These are phyloP conservation scores for Panthera leo DNA, from an alignment of 2,113 vertebrate species.

Conservation along the genomic window DNA sequence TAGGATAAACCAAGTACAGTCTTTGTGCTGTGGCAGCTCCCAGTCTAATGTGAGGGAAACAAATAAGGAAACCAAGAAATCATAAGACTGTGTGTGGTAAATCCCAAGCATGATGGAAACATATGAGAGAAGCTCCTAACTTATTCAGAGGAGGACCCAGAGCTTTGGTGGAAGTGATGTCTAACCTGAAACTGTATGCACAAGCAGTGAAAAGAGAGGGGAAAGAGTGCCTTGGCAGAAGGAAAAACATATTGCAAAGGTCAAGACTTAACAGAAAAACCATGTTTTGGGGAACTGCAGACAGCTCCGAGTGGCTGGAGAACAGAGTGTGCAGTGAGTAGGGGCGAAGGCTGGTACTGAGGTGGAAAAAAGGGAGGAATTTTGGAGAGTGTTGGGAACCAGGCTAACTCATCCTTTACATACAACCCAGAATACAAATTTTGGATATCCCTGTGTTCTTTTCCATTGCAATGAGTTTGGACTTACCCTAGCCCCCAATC, in stretches of 20 bases:
- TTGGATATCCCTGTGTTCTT: background rate
- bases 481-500: background rate
- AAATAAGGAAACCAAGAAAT: background rate
- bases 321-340: rapidly evolving
- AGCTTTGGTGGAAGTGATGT: background rate
- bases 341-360: background rate
- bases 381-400: background rate
- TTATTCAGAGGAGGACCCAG: background rate
- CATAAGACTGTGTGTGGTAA: background rate
- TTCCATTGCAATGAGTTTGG: background rate
- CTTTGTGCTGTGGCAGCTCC: background rate
- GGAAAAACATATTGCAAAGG: background rate
- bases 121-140: background rate
- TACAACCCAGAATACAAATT: background rate
- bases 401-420: background rate
- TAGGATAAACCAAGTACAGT: background rate
- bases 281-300: background rate
- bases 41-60: background rate
- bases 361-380: rapidly evolving
- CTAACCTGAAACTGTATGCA: background rate
- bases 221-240: background rate
- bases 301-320: too few relatives aligned
- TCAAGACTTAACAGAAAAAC: background rate
- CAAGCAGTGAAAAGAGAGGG: background rate
- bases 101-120: background rate